Evolutionary conservation across 2,113 vertebrate species (phyloP).

Genomic region (Empidonax traillii): DNA sequence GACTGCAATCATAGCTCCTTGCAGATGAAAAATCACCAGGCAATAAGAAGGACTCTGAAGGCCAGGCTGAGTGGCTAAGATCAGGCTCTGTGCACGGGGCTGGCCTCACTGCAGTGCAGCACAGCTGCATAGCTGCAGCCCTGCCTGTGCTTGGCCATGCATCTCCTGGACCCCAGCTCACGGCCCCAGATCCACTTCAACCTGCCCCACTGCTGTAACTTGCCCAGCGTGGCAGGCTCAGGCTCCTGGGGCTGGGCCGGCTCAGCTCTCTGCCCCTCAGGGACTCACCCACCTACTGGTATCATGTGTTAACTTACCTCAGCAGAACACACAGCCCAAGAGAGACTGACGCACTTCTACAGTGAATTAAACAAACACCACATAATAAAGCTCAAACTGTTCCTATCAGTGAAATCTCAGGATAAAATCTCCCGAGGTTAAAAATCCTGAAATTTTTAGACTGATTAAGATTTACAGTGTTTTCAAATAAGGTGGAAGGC

Average conservation of each 20-base stretch:
- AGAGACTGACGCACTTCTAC: background rate
- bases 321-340: background rate
- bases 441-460: background rate
- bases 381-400: background rate
- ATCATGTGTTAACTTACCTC: accelerated
- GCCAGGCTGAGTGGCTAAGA: background rate
- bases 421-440: background rate
- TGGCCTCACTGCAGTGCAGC: accelerated
- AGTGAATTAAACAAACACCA: background rate
- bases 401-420: background rate
- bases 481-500: background rate
- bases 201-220: accelerated
- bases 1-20: background rate
- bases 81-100: background rate
- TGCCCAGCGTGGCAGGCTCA: accelerated
- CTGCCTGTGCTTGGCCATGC: background rate
- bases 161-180: accelerated
- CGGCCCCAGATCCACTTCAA: accelerated
- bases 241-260: accelerated
- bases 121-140: background rate
- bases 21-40: background rate
- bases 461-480: background rate
- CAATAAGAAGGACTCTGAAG: background rate
- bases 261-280: background rate
- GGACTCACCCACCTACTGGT: background rate